Base-by-base conservation (phyloP, 2,113 vertebrate genomes). In the Phaetusa simplex region DNA sequence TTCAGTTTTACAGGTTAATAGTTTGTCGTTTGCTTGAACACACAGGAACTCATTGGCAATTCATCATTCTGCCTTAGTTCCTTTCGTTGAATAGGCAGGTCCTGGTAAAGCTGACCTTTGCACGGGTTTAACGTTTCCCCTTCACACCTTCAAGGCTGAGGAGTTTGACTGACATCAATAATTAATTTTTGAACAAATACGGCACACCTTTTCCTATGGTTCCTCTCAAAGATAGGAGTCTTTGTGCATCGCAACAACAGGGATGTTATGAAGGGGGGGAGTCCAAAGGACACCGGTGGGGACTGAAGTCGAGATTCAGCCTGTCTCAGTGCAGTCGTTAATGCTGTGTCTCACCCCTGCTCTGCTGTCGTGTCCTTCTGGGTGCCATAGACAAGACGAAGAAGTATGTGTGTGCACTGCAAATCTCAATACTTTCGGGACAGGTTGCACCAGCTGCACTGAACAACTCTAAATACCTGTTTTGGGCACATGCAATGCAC, bases 181-280 rank as follows among this genome's bases (percentile, higher is more conserved):
- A 78, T 96, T 93, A 88, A 94, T 97, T 97, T 97, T 94, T 97
- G 72, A 71, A 93, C 94, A 94, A 88, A 91, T 81, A 95, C 23
- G 52, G 29, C 78, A 91, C 77, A 49, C 79, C 95, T 94, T 84
- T 92, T 92, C 82, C 59, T 94, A 42, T 10, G 86, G 82, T 76
- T 83, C 21, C 32, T 80, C 84, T 47, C 53, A 64, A 77, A 86
- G 92, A 88, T 71, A 79, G 3, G 71, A 96, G 81, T 53, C 86
- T 90, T 56, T 69, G 11, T 88, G 66, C 83, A 58, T 80, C 20
- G 8, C 73, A 82, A 45, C 78, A 43, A 64, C 90, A 40, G 52
- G 53, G 36, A 14, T 30, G 43, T n/a, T 74, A 36, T 47, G 64
- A 79, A 43, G n/a, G 8, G 36, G 50, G 50, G n/a, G 78, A 91